Evolutionary conservation across 2,113 vertebrate species (phyloP), one percentile per base, ranked within the genome.

Genomic region (Rhabdomys dilectus): DNA sequence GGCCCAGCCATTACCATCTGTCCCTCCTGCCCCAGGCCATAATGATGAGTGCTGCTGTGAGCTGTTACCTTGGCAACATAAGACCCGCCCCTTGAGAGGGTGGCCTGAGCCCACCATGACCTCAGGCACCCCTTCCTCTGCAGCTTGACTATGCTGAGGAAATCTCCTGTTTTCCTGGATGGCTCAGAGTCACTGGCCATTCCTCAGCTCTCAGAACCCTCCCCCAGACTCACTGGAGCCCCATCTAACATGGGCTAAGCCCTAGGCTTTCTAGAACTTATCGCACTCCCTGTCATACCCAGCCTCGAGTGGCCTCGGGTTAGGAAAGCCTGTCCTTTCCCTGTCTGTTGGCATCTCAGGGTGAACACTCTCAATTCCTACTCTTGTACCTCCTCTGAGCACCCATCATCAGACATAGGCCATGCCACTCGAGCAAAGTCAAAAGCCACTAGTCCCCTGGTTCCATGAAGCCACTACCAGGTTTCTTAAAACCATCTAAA

Each of bases 401-500:
- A 15, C 22, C 64, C 13, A 42, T 56, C 34, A 6, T 8, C 13
- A 34, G 53, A 80, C 1, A 12, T 4, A 21, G 36, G 31, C 64
- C 12, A 26, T 16, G 16, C 34, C 62, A 16, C 9, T 6, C 8
- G 36, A 88, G 15, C 80, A 21, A 4, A 51, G 17, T 53, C 34
- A 7, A 34, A 53, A 42, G 0, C 9, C 17, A 12, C 45, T 11
- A 3, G 7, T 17, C 24, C 42, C 53, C 29, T 21, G 15, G 48
- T 21, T 7, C 36, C 0, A 0, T 0, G 2, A 31, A 11, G 31
- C 72, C 39, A 5, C 36, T 22, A 31, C 34, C 13, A 56, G 19
- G 29, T n/a, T 60, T 42, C 36, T 89, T 60, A 15, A 6, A 6
- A 24, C 60, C 5, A 42, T 58, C 10, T 6, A 9, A 70, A 3